Base-by-base conservation (phyloP, 2,113 vertebrate genomes). In the Menidia beryllina region DNA sequence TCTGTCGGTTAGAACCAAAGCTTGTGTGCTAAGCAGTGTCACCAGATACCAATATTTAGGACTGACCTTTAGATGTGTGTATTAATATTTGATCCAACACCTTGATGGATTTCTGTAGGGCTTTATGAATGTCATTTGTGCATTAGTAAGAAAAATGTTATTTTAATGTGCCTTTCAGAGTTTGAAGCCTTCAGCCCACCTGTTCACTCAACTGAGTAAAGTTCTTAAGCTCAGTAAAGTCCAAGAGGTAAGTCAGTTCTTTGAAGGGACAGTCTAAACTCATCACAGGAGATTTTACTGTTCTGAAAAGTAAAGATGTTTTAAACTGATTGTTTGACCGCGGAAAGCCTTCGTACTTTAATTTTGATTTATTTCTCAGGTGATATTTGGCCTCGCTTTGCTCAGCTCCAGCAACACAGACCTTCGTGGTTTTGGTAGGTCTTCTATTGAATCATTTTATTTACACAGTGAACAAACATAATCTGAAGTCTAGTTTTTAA, bases 201-300 rank as follows among this genome's bases (percentile, higher is more conserved):
- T 99, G 82, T 98, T 99, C 93, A 94, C 96, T 92, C 98, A 98
- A 85, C 91, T 99, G 91, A 99, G 97, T 96, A 99, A 99, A 96
- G 98, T 99, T 91, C 96, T 99, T 77, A 99, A 99, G 88, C 95
- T 99, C 93, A 99, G 96, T 93, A 99, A 99, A 90, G 98, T 99
- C 90, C 98, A 99, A 91, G 98, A 99, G 95, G 98, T 97, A 84
- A 89, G 84, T 1, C 13, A 14, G 0, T 19, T 54, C 10, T 54
- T 5, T 43, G 6, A 43, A 43, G 13, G 10, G 8, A 5, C n/a
- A 0, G 20, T 62, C 17, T 25, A 20, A 8, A 21, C 34, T 21
- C 0, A 45, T 0, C 0, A 14, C 48, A 39, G 51, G 10, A 38
- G 1, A 43, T 51, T 55, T 47, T 1, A 15, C 3, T 47, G 1